Evolutionary conservation across 2,113 vertebrate species (phyloP).

Genomic region (Herpetotheres cachinnans): DNA sequence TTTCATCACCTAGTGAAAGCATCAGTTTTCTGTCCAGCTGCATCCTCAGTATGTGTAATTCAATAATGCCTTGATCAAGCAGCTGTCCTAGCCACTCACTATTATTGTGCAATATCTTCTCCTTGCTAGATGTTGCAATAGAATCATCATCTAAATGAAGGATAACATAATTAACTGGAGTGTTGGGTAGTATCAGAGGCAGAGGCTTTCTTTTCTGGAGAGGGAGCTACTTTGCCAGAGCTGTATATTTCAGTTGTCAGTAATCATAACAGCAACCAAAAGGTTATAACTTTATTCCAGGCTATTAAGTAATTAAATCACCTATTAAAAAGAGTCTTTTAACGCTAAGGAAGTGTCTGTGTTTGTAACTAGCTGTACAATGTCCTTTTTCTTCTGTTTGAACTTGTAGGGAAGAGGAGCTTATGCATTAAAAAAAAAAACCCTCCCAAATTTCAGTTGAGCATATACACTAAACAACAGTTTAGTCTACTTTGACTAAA

Average conservation of each 20-base stretch:
- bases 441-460: background rate
- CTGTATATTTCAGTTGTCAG: background rate
- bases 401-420: background rate
- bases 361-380: background rate
- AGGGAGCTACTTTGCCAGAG: background rate
- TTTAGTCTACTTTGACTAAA: background rate
- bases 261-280: background rate
- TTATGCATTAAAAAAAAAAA: background rate
- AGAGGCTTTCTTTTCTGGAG: background rate
- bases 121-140: constrained; percentile 17
- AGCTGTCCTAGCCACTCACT: constrained; percentile 18
- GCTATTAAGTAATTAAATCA: constrained; percentile 1
- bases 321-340: background rate
- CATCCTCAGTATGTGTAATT: background rate
- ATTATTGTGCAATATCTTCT: constrained; percentile 23
- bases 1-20: constrained; percentile 31
- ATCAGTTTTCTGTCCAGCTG: constrained; percentile 15
- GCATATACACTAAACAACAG: background rate
- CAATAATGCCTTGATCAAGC: constrained; percentile 30
- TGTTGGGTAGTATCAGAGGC: background rate
- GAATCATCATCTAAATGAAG: constrained; percentile 30
- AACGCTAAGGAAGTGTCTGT: background rate
- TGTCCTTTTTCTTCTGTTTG: background rate
- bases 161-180: constrained; percentile 24
- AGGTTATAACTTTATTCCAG: background rate